Evolutionary conservation across 2,888 invertebrate genomes (phyloP), one percentile per base, ranked within the genome.

Genomic region (Cantharis rustica): DNA sequence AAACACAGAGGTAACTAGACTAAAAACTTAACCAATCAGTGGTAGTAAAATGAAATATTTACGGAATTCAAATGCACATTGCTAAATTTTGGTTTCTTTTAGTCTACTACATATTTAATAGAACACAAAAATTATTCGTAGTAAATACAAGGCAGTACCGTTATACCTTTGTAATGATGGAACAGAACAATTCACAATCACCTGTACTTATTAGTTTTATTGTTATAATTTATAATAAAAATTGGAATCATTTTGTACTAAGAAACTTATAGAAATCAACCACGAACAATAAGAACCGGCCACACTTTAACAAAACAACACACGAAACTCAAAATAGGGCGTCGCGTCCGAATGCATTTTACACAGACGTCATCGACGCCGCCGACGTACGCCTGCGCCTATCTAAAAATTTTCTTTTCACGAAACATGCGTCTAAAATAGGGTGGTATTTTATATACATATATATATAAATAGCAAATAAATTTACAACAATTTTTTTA

Each of bases 341-440:
- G 80, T 80, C 80, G 79, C 77, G 79, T 76, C 76, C 79, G 76
- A 79, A 76, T 80, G 74, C 77, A 78, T 78, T 78, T 80, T 73
- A 73, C 68, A 78, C 75, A 77, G 73, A 74, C 76, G 79, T 75
- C 79, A 77, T 78, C 77, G 79, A 75, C 77, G 77, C 66, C 76
- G 69, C 26, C 72, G 76, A 73, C 73, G 79, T 66, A 66, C 73
- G 80, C 81, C 74, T 80, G 78, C 78, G 78, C 75, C 31, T 77
- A 74, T 71, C 20, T 76, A 72, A 71, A 68, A 74, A 75, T 61
- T 75, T 75, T 78, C 75, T 70, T 71, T 70, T 78, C 75, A 77
- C 80, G 16, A 79, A 75, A 78, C 71, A 74, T 75, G 73, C 76
- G 69, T 71, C 73, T 76, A 61, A 63, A 77, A 77, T 78, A 78